phyloP scores from a whole-genome alignment of 2,113 vertebrate species.

The Prionailurus bengalensis region DNA sequence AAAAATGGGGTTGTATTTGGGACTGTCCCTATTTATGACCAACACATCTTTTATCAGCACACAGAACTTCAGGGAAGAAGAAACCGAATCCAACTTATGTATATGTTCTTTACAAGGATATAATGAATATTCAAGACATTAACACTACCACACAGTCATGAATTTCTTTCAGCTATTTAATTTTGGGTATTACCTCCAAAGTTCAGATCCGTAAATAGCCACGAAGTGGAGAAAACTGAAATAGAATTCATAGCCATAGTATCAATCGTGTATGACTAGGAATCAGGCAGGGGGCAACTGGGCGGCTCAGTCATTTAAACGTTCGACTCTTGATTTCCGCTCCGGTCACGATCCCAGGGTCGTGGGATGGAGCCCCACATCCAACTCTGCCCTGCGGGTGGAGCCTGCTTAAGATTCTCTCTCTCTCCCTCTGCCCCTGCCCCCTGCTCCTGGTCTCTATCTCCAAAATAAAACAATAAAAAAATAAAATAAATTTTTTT shows the following conservation, averaged over 20 bases:
- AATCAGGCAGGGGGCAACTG: background rate
- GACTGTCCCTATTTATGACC: background rate
- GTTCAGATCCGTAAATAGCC: conserved; percentile 32
- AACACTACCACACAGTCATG: background rate
- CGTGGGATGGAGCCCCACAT: no score
- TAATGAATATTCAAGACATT: background rate
- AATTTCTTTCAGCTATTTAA: conserved; percentile 37
- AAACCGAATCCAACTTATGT: background rate
- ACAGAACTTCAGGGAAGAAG: background rate
- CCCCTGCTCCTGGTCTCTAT: no score
- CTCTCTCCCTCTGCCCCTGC: no score
- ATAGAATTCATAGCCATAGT: background rate
- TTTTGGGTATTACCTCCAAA: conserved; percentile 13
- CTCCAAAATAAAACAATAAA: no score
- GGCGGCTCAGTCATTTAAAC: no score
- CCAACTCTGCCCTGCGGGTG: no score
- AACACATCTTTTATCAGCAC: background rate
- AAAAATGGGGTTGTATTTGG: background rate
- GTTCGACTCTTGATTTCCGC: no score
- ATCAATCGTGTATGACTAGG: background rate
- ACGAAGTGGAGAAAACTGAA: background rate
- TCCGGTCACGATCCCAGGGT: no score
- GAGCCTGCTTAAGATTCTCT: no score
- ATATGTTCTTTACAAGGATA: background rate
- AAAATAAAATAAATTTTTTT: no score